Evolutionary conservation across 1,140 invertebrate genomes (phyloP), one percentile per base, ranked within the genome.

Genomic region (Colletes latitarsis): DNA sequence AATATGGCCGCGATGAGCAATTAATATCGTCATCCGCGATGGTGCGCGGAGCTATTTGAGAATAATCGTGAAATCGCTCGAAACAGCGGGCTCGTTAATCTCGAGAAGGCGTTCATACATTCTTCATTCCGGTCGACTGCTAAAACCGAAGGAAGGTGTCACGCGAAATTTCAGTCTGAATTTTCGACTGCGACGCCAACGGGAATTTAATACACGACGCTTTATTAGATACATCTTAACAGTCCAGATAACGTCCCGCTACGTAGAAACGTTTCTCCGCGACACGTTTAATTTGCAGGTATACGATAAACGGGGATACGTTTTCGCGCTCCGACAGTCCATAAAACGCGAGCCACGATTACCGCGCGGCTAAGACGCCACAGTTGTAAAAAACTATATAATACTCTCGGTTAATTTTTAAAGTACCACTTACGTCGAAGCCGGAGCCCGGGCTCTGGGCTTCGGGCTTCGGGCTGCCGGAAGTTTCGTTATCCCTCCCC

Each of bases 401-500:
- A 85, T 85, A 85, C 71, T 77, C 77, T 71, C 72, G 73, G 83
- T 84, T 84, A 85, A 84, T 84, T 77, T 85, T 84, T 84, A 81
- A 85, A 85, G 83, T 69, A 81, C 82, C 82, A 85, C 83, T 85
- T 84, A 84, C 68, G 10, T 52, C 67, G 49, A 75, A 81, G 82
- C 75, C 55, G 83, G 81, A 63, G 68, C 46, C n/a, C 69, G 19
- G n/a, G 46, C 66, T 21, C 2, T 30, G 30, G 30, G 30, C 30
- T 30, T 30, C 30, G 83, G 81, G 68, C 72, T 53, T 15, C 69
- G 19, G n/a, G 46, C 66, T 21, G 19, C 21, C 60, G 68, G 75
- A 85, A 85, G 66, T 85, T 85, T 81, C 77, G 67, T 68, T 83
- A 66, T 76, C 72, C 63, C 72, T 60, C n/a, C 30, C 2, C 12